Evolutionary conservation across 2,113 vertebrate species (phyloP), one percentile per base, ranked within the genome.

Genomic region (Paramisgurnus dabryanus): DNA sequence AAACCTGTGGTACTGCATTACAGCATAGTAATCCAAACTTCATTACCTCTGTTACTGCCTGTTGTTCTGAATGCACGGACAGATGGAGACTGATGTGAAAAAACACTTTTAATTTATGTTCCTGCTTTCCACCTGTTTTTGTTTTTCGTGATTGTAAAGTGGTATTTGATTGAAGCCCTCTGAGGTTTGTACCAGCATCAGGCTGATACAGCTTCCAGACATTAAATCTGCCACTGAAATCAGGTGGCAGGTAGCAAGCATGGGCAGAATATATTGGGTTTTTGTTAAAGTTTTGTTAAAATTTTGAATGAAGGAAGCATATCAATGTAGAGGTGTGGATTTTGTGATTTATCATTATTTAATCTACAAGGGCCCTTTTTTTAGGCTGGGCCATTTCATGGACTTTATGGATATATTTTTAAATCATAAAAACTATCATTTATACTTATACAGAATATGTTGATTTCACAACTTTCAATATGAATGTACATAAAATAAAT

Each of bases 51-150:
- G 49, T n/a, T 40, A 41, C 50, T 71, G 27, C 69, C 8, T 71
- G 50, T 71, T 57, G 69, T 71, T 39, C 17, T 3, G 39, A 71
- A 71, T 40, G 49, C 27, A 55, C 5, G 34, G 49, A 55, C 49
- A 71, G 34, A 71, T 71, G 50, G 50, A 57, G 15, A 58, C 7
- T 58, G 55, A 58, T 58, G 68, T 55, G 49, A 55, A 70, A 53
- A 58, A 70, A 3, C 68, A 55, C 68, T 71, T n/a, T n/a, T 41
- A 41, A 41, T 71, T 57, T 57, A 53, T n/a, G 50, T 57, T 39
- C 11, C 1, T 40, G 40, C 69, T 57, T 41, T 57, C 34, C 27
- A 57, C 50, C 47, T 57, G 34, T 40, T 71, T 71, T 57, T 69
- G 3, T 22, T 27, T 68, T 22, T 22, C 10, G 1, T 40, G n/a